These are phyloP conservation scores for Dendroctonus valens DNA, from an alignment of 1,140 invertebrate species.

Conservation along the genomic window DNA sequence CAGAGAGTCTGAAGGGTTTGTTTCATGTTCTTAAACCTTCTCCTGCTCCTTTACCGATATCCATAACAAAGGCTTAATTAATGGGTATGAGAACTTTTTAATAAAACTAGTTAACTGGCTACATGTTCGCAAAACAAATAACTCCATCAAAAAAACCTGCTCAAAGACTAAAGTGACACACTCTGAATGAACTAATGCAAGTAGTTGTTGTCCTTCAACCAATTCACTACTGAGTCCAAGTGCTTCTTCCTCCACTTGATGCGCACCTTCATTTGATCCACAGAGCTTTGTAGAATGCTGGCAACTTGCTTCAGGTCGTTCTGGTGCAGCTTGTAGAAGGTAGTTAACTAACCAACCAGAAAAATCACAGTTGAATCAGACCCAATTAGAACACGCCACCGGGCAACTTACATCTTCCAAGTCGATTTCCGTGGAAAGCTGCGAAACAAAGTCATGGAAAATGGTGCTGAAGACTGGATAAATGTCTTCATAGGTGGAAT, in stretches of 20 bases:
- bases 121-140: no score
- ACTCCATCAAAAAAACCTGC: no score
- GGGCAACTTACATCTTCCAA: constrained; percentile 44
- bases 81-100: no score
- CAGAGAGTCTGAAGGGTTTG: no score
- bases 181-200: background rate
- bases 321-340: constrained; percentile 43
- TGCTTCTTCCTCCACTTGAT: constrained; percentile 44
- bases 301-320: constrained; percentile 41
- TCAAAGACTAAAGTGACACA: no score
- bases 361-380: constrained; percentile 1
- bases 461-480: constrained; percentile 43
- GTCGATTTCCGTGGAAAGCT: constrained; percentile 44
- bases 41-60: no score
- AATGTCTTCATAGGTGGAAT: constrained; percentile 41
- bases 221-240: constrained; percentile 40
- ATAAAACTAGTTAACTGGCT: no score
- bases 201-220: constrained; percentile 38
- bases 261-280: constrained; percentile 43
- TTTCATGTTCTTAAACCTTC: no score
- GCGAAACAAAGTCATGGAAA: constrained; percentile 44
- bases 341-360: constrained; percentile 40
- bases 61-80: no score
- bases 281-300: constrained; percentile 40
- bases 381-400: background rate